A percentile compares a stretch with the other conserved stretches of the same genome.
These are phyloP conservation scores for Hofmannophila pseudospretella DNA, from an alignment of 2,888 invertebrate genomes.

Conservation along the genomic window DNA sequence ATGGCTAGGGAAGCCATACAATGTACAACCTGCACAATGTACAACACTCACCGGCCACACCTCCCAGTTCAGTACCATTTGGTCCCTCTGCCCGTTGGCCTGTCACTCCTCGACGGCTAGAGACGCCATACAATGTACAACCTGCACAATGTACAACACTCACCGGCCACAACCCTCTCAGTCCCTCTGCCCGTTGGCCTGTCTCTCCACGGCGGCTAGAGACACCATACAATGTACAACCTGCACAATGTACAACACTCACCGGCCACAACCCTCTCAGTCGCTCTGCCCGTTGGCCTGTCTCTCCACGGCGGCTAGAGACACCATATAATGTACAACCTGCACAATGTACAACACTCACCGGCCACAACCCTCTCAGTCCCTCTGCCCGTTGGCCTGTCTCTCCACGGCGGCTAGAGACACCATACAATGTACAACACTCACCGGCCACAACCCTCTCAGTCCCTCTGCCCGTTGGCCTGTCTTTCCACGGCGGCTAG, in stretches of 20 bases:
- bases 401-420: not conserved
- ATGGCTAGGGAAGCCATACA: constrained; percentile 83
- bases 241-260: too few relatives aligned
- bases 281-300: constrained; percentile 75
- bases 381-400: not conserved
- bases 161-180: too few relatives aligned
- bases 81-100: not conserved
- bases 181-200: constrained; percentile 73
- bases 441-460: too few relatives aligned
- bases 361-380: constrained; percentile 85
- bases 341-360: too few relatives aligned
- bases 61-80: constrained; percentile 89
- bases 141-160: too few relatives aligned
- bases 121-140: too few relatives aligned
- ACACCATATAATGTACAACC: too few relatives aligned
- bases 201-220: constrained; percentile 83
- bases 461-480: constrained; percentile 70
- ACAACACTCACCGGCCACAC: too few relatives aligned
- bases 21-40: too few relatives aligned
- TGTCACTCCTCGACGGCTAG: not conserved
- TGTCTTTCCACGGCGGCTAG: constrained; percentile 84
- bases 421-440: too few relatives aligned
- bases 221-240: too few relatives aligned
- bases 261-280: constrained; percentile 89
- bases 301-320: constrained; percentile 83